Evolutionary conservation across 2,888 invertebrate genomes (phyloP).

Genomic region (Dynastes hyllus): DNA sequence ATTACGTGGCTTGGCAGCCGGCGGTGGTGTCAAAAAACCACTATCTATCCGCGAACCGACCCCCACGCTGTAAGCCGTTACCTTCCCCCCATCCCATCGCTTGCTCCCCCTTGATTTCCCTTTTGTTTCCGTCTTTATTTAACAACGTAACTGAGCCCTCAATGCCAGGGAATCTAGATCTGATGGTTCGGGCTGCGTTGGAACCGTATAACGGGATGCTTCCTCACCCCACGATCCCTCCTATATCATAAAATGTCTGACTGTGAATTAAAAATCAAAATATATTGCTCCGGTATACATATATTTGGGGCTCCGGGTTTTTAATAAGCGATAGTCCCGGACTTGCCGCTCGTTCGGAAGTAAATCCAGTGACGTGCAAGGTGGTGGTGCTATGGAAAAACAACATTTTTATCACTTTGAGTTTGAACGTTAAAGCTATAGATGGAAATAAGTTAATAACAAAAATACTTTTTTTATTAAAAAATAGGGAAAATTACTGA

Average conservation of each 20-base stretch:
- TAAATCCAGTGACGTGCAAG: constrained; percentile 59
- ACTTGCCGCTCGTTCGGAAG: constrained; percentile 47
- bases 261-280: constrained; percentile 62
- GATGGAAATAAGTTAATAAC: no score
- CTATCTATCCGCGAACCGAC: constrained; percentile 39
- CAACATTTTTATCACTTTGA: no score
- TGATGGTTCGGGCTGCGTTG: neutral
- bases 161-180: neutral
- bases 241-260: constrained; percentile 67
- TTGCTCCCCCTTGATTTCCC: constrained; percentile 28
- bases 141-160: constrained; percentile 15
- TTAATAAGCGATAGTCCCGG: constrained; percentile 61
- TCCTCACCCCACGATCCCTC: constrained; percentile 52
- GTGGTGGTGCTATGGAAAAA: neutral
- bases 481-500: no score
- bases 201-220: neutral
- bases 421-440: no score
- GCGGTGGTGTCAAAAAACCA: constrained; percentile 50
- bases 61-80: neutral
- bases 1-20: constrained; percentile 58
- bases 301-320: constrained; percentile 64
- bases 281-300: constrained; percentile 68
- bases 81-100: neutral
- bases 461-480: no score
- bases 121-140: constrained; percentile 46